Evolutionary conservation across 2,888 invertebrate genomes (phyloP).

Genomic region (Zootermopsis nevadensis): DNA sequence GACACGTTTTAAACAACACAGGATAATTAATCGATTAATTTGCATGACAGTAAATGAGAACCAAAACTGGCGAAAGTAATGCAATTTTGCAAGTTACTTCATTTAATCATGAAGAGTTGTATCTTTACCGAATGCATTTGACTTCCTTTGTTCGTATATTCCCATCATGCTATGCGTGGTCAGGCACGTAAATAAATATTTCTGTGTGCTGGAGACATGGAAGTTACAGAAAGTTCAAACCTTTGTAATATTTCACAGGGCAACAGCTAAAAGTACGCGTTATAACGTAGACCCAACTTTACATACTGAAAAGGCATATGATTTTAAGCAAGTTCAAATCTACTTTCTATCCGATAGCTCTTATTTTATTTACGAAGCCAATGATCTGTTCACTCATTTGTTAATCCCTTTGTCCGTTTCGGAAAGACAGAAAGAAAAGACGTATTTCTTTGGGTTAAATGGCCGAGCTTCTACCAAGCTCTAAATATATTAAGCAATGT

Average conservation of each 20-base stretch:
- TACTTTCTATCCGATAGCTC: not conserved
- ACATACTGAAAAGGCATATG: not conserved
- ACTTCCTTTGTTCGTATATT: not conserved
- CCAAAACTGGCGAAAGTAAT: too few relatives aligned
- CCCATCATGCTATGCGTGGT: not conserved
- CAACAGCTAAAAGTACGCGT: not conserved
- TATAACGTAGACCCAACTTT: not conserved
- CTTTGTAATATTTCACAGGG: not conserved
- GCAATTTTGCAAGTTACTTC: too few relatives aligned
- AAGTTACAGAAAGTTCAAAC: not conserved
- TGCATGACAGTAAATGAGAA: too few relatives aligned
- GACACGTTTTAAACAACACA: too few relatives aligned
- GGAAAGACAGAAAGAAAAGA: not conserved
- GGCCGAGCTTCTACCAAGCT: not conserved
- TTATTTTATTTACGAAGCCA: not conserved
- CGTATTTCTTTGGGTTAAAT: not conserved
- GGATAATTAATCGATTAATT: too few relatives aligned
- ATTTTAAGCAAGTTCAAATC: not conserved
- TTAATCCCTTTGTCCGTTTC: constrained; percentile 12
- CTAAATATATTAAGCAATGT: not conserved
- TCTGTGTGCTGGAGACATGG: not conserved
- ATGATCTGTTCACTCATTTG: constrained; percentile 21
- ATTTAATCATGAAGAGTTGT: too few relatives aligned
- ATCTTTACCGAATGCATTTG: too few relatives aligned
- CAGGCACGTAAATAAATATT: not conserved